A percentile compares a stretch with the other conserved stretches of the same genome.
phyloP scores from a whole-genome alignment of 2,113 vertebrate species.

The Platichthys flesus region DNA sequence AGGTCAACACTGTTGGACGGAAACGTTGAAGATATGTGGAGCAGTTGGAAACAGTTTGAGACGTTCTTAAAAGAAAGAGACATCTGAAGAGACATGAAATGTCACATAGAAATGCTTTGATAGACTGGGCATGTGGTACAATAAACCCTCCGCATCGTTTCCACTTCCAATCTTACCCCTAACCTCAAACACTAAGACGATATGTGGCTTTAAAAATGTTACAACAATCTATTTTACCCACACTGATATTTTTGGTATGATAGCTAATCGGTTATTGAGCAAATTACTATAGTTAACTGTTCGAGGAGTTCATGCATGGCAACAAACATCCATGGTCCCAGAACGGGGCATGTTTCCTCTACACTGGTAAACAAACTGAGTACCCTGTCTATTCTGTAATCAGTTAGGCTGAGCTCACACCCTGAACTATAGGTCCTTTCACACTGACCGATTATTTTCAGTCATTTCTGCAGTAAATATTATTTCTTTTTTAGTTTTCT shows the following conservation, averaged over 20 bases:
- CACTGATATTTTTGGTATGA: no score
- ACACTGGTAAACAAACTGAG: background rate
- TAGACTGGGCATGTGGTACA: background rate
- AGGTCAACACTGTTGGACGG: slow-evolving; percentile 10
- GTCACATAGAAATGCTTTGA: slow-evolving; percentile 48
- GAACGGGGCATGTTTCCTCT: background rate
- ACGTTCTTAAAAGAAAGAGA: slow-evolving; percentile 12
- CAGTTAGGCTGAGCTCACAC: background rate
- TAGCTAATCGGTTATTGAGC: no score
- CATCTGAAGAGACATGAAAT: slow-evolving; percentile 9
- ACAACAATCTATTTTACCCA: no score
- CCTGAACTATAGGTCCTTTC: no score
- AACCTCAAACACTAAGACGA: background rate
- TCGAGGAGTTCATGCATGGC: no score
- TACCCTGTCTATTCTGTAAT: background rate
- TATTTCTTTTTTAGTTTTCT: no score
- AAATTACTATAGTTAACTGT: no score
- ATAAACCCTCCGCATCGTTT: slow-evolving; percentile 2
- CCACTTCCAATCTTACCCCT: background rate
- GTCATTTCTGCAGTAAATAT: background rate
- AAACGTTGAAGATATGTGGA: slow-evolving; percentile 10
- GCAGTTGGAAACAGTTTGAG: slow-evolving; percentile 4
- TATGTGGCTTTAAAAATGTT: background rate
- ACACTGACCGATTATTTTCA: background rate
- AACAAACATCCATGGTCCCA: background rate